These are phyloP conservation scores for Acestrorhynchus altus DNA, from an alignment of 2,797 vertebrate genomes.

Conservation along the genomic window DNA sequence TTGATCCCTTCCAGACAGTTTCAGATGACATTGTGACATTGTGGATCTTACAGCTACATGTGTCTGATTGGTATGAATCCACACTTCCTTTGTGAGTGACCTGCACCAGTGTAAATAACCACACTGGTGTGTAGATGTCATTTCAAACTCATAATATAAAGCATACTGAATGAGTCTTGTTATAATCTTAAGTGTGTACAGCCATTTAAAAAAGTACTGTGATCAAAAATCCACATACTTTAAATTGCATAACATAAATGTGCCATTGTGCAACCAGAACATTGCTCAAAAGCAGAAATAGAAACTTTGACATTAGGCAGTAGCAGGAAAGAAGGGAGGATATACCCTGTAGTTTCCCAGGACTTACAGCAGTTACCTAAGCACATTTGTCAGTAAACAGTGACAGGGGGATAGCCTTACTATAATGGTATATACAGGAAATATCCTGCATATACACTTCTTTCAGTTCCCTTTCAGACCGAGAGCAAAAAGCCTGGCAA, in stretches of 20 bases:
- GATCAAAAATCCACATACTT: neutral
- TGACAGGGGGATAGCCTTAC: conserved; percentile 65
- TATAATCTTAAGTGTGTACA: neutral
- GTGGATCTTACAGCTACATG: neutral
- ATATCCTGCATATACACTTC: conserved; percentile 62
- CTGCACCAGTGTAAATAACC: too few species aligned
- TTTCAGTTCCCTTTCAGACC: conserved; percentile 78
- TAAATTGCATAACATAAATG: neutral
- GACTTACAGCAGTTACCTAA: conserved; percentile 55
- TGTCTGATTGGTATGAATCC: neutral
- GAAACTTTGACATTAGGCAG: conserved; percentile 6
- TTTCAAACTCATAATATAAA: neutral
- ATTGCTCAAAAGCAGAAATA: conserved; percentile 1
- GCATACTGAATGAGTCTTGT: neutral
- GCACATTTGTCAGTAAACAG: conserved; percentile 76
- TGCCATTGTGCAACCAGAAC: conserved; percentile 1
- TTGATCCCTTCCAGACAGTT: conserved; percentile 14
- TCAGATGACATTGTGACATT: conserved; percentile 2
- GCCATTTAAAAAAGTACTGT: too few species aligned
- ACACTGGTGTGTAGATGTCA: neutral
- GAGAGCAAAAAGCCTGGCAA: conserved; percentile 40
- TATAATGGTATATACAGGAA: conserved; percentile 65
- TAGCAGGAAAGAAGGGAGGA: conserved; percentile 49
- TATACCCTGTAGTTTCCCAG: conserved; percentile 73
- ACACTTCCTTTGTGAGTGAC: neutral